These are phyloP conservation scores for Grammomys surdaster DNA, from an alignment of 2,113 vertebrate species.

Conservation along the genomic window DNA sequence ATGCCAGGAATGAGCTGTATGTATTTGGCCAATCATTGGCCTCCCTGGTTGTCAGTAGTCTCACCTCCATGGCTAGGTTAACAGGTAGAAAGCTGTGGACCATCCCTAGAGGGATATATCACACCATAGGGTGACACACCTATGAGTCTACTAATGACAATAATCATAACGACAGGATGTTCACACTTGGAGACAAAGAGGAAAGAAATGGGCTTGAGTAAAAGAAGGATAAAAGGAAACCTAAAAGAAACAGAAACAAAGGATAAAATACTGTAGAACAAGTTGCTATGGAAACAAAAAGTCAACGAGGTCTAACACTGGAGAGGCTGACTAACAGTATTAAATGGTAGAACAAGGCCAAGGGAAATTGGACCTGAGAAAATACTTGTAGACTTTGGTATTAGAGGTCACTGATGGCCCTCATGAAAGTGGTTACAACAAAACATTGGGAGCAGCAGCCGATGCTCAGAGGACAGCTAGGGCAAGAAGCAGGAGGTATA, in stretches of 20 bases:
- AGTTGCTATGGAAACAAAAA: not conserved
- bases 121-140: too few relatives aligned
- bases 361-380: slow-evolving; percentile 1
- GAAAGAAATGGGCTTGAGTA: not conserved
- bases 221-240: not conserved
- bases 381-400: not conserved
- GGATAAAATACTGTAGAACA: not conserved
- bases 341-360: not conserved
- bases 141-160: not conserved
- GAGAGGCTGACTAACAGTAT: not conserved
- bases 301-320: not conserved
- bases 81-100: too few relatives aligned
- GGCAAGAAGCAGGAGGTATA: not conserved
- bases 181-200: not conserved
- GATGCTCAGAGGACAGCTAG: not conserved
- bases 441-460: not conserved
- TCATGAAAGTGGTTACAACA: not conserved
- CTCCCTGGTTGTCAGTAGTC: not conserved
- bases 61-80: not conserved
- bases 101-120: not conserved
- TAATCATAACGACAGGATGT: not conserved
- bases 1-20: too few relatives aligned
- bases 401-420: not conserved
- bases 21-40: not conserved
- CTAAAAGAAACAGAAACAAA: not conserved